Base-by-base conservation (phyloP, 2,888 invertebrate species). In the Tridacna crocea region DNA sequence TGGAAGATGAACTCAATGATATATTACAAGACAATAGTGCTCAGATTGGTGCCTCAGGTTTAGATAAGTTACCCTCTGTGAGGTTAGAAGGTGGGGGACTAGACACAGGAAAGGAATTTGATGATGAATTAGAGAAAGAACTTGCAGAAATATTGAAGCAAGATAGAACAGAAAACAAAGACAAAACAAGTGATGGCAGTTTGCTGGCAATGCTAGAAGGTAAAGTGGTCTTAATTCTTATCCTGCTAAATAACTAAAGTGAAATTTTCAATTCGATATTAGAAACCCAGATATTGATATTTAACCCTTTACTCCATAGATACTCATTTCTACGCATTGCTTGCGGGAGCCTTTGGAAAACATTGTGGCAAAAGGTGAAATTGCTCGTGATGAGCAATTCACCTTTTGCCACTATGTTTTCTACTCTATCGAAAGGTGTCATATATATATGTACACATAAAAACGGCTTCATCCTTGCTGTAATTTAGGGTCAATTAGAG, bases 1-100 rank as follows among this genome's bases (percentile, higher is more conserved):
- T 88, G 22, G 88, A 88, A 60, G 81, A 75, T n/a, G 88, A 88
- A 72, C 85, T 88, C 15, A 75, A 80, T 46, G 78, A 73, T 58
- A 82, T 88, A 12, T 36, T 87, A 51, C 74, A 66, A 46, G 84
- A 83, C 6, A 72, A 76, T 24, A 19, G 26, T 24, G 24, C 65
- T 26, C 82, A 83, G 1, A 72, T 72, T 24, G n/a, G 26, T 15
- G 24, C 51, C 2, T 19, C 17, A 15, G 51, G 24, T 6, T 48
- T 24, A 48, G 26, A 26, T 75, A 48, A 65, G 24, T 48, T 58
- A n/a, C 72, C 47, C 19, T 72, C 72, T 13, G 27, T 27, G 15
- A 19, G 24, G 17, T 17, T 55, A 8, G 58, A 72, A 10, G 17
- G 46, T n/a, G 22, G 22, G 22, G 17, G 12, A 24, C 15, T n/a